Conservation (phyloP, 2,888 invertebrate species). For the Cybosia mesomella region DNA sequence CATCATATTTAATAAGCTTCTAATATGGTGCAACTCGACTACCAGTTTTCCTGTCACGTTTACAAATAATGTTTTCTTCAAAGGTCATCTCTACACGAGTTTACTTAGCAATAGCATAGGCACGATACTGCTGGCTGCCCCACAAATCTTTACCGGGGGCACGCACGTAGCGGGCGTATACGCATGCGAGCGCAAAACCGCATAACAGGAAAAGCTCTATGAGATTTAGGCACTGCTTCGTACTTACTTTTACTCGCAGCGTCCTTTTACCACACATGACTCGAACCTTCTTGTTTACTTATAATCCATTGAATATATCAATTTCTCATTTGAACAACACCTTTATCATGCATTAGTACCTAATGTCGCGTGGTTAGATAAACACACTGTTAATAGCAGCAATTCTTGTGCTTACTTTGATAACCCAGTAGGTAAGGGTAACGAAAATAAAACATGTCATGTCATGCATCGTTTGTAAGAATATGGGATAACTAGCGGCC, state of each 20-base stretch:
- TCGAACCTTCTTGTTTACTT: background rate
- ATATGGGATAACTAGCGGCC: background rate
- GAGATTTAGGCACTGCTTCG: background rate
- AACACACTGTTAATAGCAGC: background rate
- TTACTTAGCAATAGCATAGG: background rate
- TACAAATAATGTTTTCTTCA: no score
- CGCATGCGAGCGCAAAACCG: no score
- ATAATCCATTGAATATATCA: background rate
- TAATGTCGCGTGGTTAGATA: background rate
- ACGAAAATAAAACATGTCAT: background rate
- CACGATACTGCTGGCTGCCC: background rate
- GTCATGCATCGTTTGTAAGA: background rate
- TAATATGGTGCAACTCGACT: no score
- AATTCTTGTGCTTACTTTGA: constrained; percentile 15
- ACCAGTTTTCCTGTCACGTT: no score
- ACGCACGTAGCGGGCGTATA: background rate
- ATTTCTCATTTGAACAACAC: background rate
- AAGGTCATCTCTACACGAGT: background rate
- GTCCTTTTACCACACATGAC: background rate
- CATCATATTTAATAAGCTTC: no score
- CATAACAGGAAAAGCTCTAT: no score
- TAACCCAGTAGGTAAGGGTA: constrained; percentile 1
- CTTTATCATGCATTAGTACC: background rate
- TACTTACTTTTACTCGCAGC: background rate
- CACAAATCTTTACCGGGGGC: background rate